Conservation (phyloP, 2,888 invertebrate species). For the Amaurobius ferox region DNA sequence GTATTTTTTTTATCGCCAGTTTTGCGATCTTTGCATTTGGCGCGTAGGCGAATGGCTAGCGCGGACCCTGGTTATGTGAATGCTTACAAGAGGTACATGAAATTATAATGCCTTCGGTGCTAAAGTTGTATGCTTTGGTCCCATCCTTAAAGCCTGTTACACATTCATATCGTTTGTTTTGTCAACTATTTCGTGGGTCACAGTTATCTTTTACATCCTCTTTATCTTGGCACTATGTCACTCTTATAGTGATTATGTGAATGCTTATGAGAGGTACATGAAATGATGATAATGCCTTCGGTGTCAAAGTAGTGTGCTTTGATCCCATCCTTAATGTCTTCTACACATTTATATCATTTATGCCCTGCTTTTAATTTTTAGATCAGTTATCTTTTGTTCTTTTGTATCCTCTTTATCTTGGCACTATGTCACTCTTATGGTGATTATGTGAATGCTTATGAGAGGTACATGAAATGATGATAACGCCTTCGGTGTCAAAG, state of each 20-base stretch:
- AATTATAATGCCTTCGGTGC: slow-evolving; percentile 50
- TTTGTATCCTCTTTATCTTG: slow-evolving; percentile 29
- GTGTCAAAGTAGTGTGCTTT: slow-evolving; percentile 36
- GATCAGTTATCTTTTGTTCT: too few relatives aligned
- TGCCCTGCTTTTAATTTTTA: too few relatives aligned
- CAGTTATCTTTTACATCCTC: too few relatives aligned
- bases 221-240: slow-evolving; percentile 15
- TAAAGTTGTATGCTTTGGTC: slow-evolving; percentile 30
- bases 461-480: slow-evolving; percentile 29
- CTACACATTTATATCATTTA: background rate
- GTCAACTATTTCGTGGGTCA: too few relatives aligned
- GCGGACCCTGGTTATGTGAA: too few relatives aligned
- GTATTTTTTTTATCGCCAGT: too few relatives aligned
- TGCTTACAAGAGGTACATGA: slow-evolving; percentile 48
- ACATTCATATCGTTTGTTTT: background rate
- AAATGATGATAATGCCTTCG: slow-evolving; percentile 44
- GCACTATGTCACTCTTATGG: slow-evolving; percentile 34
- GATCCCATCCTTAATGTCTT: slow-evolving; percentile 34
- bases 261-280: slow-evolving; percentile 51
- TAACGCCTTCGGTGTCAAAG: slow-evolving; percentile 53
- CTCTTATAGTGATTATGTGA: slow-evolving; percentile 30
- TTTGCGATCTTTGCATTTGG: too few relatives aligned
- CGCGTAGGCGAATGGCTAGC: too few relatives aligned
- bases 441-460: slow-evolving; percentile 45
- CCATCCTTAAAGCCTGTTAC: slow-evolving; percentile 31